These are phyloP conservation scores for Hippopotamus amphibius DNA, from an alignment of 2,113 vertebrate genomes.

Conservation along the genomic window DNA sequence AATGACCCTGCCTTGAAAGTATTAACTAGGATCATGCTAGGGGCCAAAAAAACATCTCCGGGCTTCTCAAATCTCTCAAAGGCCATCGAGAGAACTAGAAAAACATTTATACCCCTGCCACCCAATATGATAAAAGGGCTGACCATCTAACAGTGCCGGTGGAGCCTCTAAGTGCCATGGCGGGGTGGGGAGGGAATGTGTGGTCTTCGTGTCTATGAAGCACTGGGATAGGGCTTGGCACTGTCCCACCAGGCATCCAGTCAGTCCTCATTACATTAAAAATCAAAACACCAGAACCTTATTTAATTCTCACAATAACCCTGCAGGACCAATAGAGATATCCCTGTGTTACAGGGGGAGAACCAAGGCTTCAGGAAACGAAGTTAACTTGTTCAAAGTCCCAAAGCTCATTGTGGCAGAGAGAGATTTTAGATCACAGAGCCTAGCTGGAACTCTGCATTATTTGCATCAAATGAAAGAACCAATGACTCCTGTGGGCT, in stretches of 20 bases:
- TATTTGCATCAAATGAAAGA: background rate
- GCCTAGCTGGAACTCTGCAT: background rate
- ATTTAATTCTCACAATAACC: background rate
- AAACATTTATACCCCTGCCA: background rate
- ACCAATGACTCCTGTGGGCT: background rate
- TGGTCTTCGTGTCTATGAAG: background rate
- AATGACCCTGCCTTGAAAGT: background rate
- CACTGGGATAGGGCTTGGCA: background rate
- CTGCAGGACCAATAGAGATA: background rate
- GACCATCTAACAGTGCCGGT: background rate
- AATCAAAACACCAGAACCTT: background rate
- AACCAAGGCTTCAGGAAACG: background rate
- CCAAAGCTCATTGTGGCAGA: background rate
- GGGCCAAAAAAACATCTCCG: background rate
- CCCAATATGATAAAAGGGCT: background rate
- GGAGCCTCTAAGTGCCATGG: background rate
- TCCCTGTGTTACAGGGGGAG: background rate
- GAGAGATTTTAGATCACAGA: background rate
- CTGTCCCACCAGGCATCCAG: background rate
- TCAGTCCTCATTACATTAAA: background rate
- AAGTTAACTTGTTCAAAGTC: background rate
- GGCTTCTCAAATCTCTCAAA: background rate
- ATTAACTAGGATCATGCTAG: background rate
- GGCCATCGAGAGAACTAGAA: background rate
- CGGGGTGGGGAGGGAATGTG: background rate